These are phyloP conservation scores for Gymnothorax reevesii DNA, from an alignment of 2,797 vertebrate genomes.

Conservation along the genomic window DNA sequence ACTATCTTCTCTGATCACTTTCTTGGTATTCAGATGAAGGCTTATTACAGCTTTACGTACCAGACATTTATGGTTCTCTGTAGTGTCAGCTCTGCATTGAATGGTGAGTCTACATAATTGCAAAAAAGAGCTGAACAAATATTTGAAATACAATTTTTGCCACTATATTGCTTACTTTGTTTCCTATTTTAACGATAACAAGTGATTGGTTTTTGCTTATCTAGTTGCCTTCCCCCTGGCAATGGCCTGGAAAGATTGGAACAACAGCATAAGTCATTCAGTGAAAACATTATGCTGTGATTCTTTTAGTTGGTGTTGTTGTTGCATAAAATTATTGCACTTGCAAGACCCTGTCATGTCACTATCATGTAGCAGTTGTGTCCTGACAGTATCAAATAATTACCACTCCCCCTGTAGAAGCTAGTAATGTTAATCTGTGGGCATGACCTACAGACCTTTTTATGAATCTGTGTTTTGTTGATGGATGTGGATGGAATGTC, in stretches of 20 bases:
- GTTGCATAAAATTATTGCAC: neutral
- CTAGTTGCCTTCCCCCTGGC: neutral
- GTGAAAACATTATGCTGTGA: neutral
- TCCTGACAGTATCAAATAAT: neutral
- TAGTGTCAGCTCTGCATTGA: neutral
- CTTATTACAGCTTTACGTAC: neutral
- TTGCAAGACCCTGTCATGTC: neutral
- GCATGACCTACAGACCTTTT: neutral
- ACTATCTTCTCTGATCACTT: neutral
- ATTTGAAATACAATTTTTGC: neutral
- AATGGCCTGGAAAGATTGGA: neutral
- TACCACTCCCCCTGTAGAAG: neutral
- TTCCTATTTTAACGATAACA: neutral
- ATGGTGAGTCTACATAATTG: neutral
- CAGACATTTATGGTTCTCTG: neutral
- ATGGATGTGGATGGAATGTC: neutral
- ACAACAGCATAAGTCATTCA: neutral
- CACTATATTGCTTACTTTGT: neutral
- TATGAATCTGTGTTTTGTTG: neutral
- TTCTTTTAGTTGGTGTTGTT: neutral
- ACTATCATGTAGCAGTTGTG: neutral
- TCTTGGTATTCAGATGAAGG: neutral
- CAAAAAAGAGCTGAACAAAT: neutral
- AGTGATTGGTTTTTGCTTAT: neutral
- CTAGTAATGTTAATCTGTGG: neutral